phyloP scores from a whole-genome alignment of 2,888 invertebrate species.

The Panopea generosa region DNA sequence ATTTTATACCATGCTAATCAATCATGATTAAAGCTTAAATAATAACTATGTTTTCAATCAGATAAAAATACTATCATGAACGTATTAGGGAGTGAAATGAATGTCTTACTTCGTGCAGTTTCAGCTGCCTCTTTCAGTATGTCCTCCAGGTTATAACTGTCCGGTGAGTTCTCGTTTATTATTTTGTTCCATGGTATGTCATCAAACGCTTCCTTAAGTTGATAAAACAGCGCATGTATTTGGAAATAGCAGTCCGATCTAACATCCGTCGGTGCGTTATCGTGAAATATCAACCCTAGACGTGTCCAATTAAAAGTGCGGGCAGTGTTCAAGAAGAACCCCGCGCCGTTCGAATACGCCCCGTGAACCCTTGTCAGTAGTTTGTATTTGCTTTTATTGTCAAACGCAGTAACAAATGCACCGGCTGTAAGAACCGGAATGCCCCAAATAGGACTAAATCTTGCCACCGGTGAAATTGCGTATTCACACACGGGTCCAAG shows the following conservation, averaged over 20 bases:
- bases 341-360: conserved; percentile 77
- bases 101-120: conserved; percentile 91
- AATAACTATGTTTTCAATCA: too few relatives aligned
- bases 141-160: conserved; percentile 87
- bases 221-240: conserved; percentile 89
- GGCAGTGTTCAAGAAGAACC: conserved; percentile 73
- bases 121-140: conserved; percentile 88
- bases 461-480: conserved; percentile 94
- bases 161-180: conserved; percentile 88
- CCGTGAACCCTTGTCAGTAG: conserved; percentile 89
- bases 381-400: conserved; percentile 87
- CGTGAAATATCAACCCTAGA: conserved; percentile 78
- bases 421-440: conserved; percentile 92
- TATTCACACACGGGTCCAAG: conserved; percentile 85
- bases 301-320: conserved; percentile 76
- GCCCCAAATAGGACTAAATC: conserved; percentile 95
- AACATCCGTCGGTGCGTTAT: conserved; percentile 58
- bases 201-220: conserved; percentile 85
- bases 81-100: too few relatives aligned
- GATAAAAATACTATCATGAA: too few relatives aligned
- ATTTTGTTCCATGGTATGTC: conserved; percentile 65
- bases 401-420: conserved; percentile 79
- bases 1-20: too few relatives aligned
- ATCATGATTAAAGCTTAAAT: too few relatives aligned
- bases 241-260: conserved; percentile 89